Evolutionary conservation across 2,113 vertebrate species (phyloP).

Genomic region (Proterorhinus semilunaris): DNA sequence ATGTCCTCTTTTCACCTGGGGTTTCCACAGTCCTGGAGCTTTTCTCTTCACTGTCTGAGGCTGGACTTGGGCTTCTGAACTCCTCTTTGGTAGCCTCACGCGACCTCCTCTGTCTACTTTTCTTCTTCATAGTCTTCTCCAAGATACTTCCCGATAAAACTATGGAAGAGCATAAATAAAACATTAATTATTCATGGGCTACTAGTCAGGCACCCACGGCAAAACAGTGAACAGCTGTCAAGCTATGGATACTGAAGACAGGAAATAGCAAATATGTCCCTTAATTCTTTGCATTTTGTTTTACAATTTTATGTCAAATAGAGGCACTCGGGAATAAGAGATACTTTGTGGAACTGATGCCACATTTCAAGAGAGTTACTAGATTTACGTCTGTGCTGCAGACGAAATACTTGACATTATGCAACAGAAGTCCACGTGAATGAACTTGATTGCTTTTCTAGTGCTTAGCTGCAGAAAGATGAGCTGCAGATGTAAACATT

Average conservation of each 20-base stretch:
- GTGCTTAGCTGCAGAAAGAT: not conserved
- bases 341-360: too few species aligned
- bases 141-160: not conserved
- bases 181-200: not conserved
- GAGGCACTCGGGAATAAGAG: too few species aligned
- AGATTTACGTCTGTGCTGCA: not conserved
- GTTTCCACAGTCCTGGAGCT: not conserved
- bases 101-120: not conserved
- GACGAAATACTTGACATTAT: not conserved
- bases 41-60: not conserved
- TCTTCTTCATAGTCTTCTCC: slow-evolving; percentile 5
- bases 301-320: too few species aligned
- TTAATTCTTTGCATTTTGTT: too few species aligned
- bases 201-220: too few species aligned
- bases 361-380: too few species aligned
- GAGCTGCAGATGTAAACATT: not conserved
- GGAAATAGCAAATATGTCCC: too few species aligned
- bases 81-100: not conserved
- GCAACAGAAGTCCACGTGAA: not conserved
- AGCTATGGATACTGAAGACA: too few species aligned
- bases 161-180: not conserved
- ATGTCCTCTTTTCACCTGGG: not conserved
- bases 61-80: not conserved
- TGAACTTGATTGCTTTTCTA: not conserved
- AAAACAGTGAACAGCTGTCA: too few species aligned